Conservation (phyloP, 1,140 invertebrate species). For the Ceratosolen solmsi region DNA sequence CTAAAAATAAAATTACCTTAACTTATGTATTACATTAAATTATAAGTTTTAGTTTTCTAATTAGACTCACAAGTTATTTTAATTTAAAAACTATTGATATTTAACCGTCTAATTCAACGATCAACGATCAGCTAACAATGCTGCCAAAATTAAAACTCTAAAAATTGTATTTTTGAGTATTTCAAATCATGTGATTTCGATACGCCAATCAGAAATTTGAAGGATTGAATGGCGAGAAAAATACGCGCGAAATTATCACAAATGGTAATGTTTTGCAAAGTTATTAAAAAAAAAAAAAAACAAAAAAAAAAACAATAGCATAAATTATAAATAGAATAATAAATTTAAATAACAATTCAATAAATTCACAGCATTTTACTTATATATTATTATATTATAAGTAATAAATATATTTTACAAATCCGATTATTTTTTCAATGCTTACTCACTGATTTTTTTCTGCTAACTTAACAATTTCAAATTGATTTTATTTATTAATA, state of each 20-base stretch:
- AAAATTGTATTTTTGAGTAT: too few species aligned
- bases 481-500: neutral
- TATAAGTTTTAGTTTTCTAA: too few species aligned
- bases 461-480: too few species aligned
- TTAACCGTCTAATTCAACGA: too few species aligned
- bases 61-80: too few species aligned
- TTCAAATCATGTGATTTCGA: neutral
- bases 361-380: neutral
- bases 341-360: neutral
- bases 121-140: slow-evolving; percentile 14
- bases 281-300: too few species aligned
- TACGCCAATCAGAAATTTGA: slow-evolving; percentile 14
- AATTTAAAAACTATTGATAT: neutral
- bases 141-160: slow-evolving; percentile 15
- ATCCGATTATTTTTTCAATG: neutral
- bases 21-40: too few species aligned
- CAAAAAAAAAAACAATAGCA: neutral
- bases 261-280: neutral
- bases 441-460: neutral
- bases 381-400: neutral
- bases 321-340: slow-evolving; percentile 3
- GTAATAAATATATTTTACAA: neutral
- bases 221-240: slow-evolving; percentile 10
- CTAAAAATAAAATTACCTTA: too few species aligned
- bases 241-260: slow-evolving; percentile 38